Evolutionary conservation across 1,140 invertebrate genomes (phyloP).

Genomic region (Monochamus saltuarius): DNA sequence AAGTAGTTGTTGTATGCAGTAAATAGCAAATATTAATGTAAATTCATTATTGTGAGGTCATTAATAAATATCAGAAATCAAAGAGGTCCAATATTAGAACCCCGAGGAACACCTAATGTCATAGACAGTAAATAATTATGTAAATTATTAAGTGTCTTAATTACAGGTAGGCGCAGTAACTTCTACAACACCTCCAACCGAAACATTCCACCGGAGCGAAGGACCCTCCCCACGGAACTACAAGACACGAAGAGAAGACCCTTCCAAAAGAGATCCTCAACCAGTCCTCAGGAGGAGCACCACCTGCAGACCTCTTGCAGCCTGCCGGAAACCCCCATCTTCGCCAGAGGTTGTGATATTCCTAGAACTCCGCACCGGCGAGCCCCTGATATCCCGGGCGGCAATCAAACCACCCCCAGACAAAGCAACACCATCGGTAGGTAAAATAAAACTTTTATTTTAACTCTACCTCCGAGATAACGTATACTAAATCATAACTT

Average conservation of each 20-base stretch:
- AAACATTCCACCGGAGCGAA: conserved; percentile 62
- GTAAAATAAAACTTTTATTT: background rate
- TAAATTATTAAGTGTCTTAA: no score
- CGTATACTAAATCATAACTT: background rate
- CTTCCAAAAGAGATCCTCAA: conserved; percentile 53
- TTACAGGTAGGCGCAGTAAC: conserved; percentile 59
- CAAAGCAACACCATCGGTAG: conserved; percentile 60
- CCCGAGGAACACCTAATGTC: no score
- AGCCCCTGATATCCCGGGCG: conserved; percentile 56
- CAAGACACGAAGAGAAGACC: conserved; percentile 56
- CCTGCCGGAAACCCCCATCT: conserved; percentile 79
- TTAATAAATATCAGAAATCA: no score
- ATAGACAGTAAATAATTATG: no score
- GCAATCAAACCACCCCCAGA: conserved; percentile 56
- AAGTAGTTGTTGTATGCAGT: no score
- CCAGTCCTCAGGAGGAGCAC: conserved; percentile 55
- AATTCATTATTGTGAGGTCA: no score
- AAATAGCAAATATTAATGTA: no score
- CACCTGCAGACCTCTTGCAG: conserved; percentile 79
- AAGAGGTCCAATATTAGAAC: no score
- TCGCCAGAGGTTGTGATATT: conserved; percentile 76
- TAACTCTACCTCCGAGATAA: background rate
- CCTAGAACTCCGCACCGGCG: conserved; percentile 69
- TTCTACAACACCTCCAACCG: conserved; percentile 56
- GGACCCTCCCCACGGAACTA: conserved; percentile 69